Conservation (phyloP, 2,888 invertebrate genomes). For the Heteropelma amictum region DNA sequence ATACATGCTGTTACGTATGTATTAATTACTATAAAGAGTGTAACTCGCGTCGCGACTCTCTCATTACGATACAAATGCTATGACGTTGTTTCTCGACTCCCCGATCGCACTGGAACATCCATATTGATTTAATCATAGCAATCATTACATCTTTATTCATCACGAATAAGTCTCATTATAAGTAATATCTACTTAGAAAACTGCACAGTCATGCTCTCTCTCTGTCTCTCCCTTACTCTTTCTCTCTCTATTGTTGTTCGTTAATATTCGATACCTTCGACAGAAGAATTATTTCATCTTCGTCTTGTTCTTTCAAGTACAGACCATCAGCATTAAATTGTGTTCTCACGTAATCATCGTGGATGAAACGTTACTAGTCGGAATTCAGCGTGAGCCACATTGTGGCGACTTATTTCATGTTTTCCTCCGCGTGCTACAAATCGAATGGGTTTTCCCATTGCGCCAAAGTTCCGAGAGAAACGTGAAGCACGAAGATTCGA, state of each 20-base stretch:
- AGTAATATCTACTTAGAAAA: background rate
- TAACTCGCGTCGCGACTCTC: background rate
- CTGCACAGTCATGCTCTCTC: background rate
- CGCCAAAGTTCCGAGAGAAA: constrained; percentile 16
- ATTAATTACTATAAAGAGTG: constrained; percentile 10
- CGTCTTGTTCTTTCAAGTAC: too few species aligned
- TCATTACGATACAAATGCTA: constrained; percentile 1
- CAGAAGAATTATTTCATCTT: background rate
- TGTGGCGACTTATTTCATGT: background rate
- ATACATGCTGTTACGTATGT: background rate
- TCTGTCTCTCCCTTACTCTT: background rate
- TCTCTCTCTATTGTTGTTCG: background rate
- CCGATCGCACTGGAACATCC: background rate
- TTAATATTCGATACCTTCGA: background rate
- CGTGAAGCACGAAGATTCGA: constrained; percentile 9
- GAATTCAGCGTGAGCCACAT: too few species aligned
- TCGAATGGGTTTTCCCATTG: constrained; percentile 34
- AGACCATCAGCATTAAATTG: too few species aligned
- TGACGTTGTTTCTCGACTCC: background rate
- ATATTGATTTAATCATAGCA: background rate
- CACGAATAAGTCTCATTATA: background rate
- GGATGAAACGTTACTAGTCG: too few species aligned
- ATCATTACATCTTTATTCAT: constrained; percentile 19
- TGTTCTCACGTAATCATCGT: too few species aligned
- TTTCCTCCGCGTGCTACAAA: background rate